A percentile compares a stretch with the other conserved stretches of the same genome.
Evolutionary conservation across 2,888 invertebrate species (phyloP).

Genomic region (Plemyria rubiginata): DNA sequence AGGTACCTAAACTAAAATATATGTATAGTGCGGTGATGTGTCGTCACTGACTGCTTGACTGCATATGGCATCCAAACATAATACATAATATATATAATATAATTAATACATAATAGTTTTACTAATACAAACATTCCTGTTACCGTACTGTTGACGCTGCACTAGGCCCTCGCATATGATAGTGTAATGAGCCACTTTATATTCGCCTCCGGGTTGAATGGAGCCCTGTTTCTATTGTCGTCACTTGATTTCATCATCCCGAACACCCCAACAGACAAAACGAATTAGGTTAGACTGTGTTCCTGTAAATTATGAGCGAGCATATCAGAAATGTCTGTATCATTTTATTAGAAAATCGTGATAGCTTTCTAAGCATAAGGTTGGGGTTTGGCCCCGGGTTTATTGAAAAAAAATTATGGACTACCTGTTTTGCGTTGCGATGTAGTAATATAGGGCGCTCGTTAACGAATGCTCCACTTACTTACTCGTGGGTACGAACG

Average conservation of each 20-base stretch:
- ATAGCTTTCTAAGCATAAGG: background rate
- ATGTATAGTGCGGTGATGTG: too few relatives aligned
- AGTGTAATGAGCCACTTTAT: slow-evolving; percentile 54
- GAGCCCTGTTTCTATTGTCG: slow-evolving; percentile 50
- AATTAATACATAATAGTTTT: too few relatives aligned
- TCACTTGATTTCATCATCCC: slow-evolving; percentile 49
- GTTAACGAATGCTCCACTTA: background rate
- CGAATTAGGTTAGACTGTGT: slow-evolving; percentile 35
- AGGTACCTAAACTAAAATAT: too few relatives aligned
- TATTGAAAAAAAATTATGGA: too few relatives aligned
- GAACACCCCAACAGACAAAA: slow-evolving; percentile 48
- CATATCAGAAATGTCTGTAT: slow-evolving; percentile 13
- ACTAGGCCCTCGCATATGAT: slow-evolving; percentile 40
- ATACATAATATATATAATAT: too few relatives aligned
- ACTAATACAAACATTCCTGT: too few relatives aligned
- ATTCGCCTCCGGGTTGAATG: slow-evolving; percentile 41
- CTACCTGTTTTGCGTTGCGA: background rate
- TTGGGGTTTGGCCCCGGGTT: background rate
- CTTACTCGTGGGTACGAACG: background rate
- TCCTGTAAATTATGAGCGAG: slow-evolving; percentile 28
- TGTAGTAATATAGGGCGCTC: background rate
- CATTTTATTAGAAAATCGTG: background rate
- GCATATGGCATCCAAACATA: too few relatives aligned
- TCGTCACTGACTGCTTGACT: too few relatives aligned
- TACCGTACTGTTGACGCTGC: slow-evolving; percentile 5